These are phyloP conservation scores for Nemopilema nomurai DNA, from an alignment of 30 jellyfish, hydroid and myxozoan species.

Conservation along the genomic window DNA sequence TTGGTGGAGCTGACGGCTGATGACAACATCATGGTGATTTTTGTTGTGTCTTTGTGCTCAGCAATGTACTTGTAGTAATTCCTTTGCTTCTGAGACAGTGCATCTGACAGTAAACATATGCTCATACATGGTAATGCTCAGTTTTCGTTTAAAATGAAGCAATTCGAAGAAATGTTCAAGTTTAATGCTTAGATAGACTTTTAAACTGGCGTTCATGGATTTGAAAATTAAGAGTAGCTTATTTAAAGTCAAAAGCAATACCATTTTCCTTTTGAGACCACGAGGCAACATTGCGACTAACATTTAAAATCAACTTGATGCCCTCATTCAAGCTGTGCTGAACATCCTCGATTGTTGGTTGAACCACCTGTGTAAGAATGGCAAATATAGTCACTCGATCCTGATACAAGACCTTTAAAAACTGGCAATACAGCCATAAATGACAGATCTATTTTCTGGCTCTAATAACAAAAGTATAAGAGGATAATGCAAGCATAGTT, in stretches of 20 bases:
- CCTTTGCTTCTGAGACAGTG: conserved; percentile 60
- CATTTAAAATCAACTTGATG: conserved; percentile 74
- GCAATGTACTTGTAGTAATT: conserved; percentile 86
- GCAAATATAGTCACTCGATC: neutral
- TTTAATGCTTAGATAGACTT: too few relatives aligned
- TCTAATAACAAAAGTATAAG: too few relatives aligned
- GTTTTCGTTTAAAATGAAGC: too few relatives aligned
- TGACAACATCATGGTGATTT: conserved; percentile 85
- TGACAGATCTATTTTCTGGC: too few relatives aligned
- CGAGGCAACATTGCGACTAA: conserved; percentile 68
- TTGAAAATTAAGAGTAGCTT: too few relatives aligned
- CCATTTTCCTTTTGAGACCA: conserved; percentile 48
- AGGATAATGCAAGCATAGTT: too few relatives aligned
- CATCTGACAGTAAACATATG: conserved; percentile 5
- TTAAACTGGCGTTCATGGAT: too few relatives aligned
- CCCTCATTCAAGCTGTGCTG: conserved; percentile 91
- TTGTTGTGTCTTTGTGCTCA: conserved; percentile 93
- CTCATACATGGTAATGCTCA: too few relatives aligned
- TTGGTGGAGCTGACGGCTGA: conserved; percentile 94
- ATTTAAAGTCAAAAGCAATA: too few relatives aligned
- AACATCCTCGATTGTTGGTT: conserved; percentile 89
- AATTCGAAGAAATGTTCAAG: too few relatives aligned
- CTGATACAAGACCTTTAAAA: too few relatives aligned
- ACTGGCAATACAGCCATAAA: too few relatives aligned
- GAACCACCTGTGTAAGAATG: conserved; percentile 60